These are phyloP conservation scores for Atherix ibis DNA, from an alignment of 2,888 invertebrate genomes.

Conservation along the genomic window DNA sequence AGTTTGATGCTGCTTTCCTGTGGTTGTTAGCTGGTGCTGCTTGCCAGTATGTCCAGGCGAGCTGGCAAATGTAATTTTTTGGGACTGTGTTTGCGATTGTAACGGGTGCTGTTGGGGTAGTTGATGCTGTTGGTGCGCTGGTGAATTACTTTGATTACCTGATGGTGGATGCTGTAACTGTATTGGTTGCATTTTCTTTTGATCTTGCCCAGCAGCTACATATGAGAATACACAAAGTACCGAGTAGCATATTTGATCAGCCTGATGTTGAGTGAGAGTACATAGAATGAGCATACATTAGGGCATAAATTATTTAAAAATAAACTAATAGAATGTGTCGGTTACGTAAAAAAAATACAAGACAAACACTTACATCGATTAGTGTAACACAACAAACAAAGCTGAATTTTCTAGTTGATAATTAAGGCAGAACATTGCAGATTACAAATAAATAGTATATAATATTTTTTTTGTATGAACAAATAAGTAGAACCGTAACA, in stretches of 20 bases:
- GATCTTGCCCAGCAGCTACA: conserved; percentile 82
- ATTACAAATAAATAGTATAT: too few species aligned
- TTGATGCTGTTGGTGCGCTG: conserved; percentile 20
- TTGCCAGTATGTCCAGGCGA: conserved; percentile 9
- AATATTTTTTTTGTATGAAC: too few species aligned
- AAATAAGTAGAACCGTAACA: too few species aligned
- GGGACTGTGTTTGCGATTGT: conserved; percentile 14
- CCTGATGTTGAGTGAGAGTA: conserved; percentile 59
- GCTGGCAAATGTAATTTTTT: conserved; percentile 5
- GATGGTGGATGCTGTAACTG: conserved; percentile 25
- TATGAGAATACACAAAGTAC: conserved; percentile 98
- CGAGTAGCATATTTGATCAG: conserved; percentile 98
- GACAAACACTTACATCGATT: conserved; percentile 6
- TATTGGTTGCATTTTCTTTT: too few species aligned
- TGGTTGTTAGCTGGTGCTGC: conserved; percentile 11
- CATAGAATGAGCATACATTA: too few species aligned
- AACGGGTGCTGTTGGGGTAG: conserved; percentile 13
- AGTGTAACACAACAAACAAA: conserved; percentile 18
- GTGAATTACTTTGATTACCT: too few species aligned
- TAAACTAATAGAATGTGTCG: conserved; percentile 4
- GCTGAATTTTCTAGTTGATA: conserved; percentile 13
- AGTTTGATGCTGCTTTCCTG: conserved; percentile 11
- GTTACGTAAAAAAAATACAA: conserved; percentile 1
- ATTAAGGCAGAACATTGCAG: conserved; percentile 6
- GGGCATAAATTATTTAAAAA: too few species aligned